Conservation (phyloP, 2,888 invertebrate genomes). For the Protophormia terraenovae region DNA sequence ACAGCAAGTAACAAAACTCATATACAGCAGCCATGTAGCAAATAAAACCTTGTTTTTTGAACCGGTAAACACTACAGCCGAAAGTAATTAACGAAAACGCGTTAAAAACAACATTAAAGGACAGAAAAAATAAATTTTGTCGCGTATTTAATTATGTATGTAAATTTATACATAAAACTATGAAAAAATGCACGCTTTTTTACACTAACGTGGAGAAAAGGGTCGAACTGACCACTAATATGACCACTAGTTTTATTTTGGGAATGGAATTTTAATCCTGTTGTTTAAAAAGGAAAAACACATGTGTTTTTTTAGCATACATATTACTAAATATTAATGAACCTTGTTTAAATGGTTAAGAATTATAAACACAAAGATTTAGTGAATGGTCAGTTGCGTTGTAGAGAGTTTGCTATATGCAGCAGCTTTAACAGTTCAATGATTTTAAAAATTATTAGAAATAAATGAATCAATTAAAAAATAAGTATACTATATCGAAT, state of each 20-base stretch:
- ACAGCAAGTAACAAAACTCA: constrained; percentile 1
- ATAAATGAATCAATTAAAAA: background rate
- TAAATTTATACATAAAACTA: constrained; percentile 49
- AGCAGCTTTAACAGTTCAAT: constrained; percentile 27
- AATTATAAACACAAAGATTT: background rate
- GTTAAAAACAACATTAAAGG: constrained; percentile 19
- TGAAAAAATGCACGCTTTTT: background rate
- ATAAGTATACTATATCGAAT: background rate
- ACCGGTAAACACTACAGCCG: background rate
- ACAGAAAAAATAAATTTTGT: constrained; percentile 32
- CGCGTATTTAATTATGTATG: constrained; percentile 60
- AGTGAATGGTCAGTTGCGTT: constrained; percentile 9
- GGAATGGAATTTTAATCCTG: constrained; percentile 39
- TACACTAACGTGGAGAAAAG: constrained; percentile 14
- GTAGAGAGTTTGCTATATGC: background rate
- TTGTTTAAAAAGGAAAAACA: constrained; percentile 10
- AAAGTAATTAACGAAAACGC: constrained; percentile 58
- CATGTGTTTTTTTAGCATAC: background rate
- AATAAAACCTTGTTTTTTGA: constrained; percentile 11
- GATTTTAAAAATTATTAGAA: background rate
- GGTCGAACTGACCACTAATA: constrained; percentile 48
- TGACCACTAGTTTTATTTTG: constrained; percentile 37
- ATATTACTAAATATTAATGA: constrained; percentile 15
- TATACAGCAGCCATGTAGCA: constrained; percentile 43
- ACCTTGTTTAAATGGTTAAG: background rate